Evolutionary conservation across 2,113 vertebrate species (phyloP), one percentile per base, ranked within the genome.

Genomic region (Rana temporaria): DNA sequence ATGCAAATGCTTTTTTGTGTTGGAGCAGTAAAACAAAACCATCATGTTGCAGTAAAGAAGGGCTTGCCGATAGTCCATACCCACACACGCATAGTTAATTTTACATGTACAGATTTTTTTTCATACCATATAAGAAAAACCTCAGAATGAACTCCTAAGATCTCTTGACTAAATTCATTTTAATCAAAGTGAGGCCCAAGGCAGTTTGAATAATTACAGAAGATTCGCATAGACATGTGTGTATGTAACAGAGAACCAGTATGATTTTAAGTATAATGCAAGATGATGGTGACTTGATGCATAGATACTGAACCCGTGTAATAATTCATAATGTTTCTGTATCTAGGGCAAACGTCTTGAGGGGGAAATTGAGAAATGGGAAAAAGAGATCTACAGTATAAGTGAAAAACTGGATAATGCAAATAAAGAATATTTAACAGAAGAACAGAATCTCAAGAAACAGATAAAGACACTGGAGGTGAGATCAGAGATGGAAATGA

Each of bases 301-400:
- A 55, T 24, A 71, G 3, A n/a, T 16, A 53, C 8, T 19, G 4
- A 55, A 2, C 20, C 42, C 22, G 38, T 52, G 38, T 52, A 32
- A 18, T 32, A 16, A 65, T 18, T 65, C 26, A 12, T 48, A 12
- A 48, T 69, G 57, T 48, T 42, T 64, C 65, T 76, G 17, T 52
- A 70, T 68, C 30, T 73, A 86, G 85, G 55, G 32, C 62, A 84
- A 14, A 32, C 22, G 34, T 69, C 66, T 86, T 3, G 69, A 84
- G 55, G 8, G 38, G 53, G 63, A 59, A 19, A 79, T 82, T 22
- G 34, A 71, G 24, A 38, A 56, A 20, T 79, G 77, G 59, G 19
- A 79, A 64, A 67, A 71, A 7, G 66, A 84, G 56, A 86, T 70
- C 42, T 14, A 19, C 16, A 38, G 16, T n/a, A 24, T 86, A 12